Evolutionary conservation across 2,888 invertebrate genomes (phyloP).

Genomic region (Nemurella pictetii): DNA sequence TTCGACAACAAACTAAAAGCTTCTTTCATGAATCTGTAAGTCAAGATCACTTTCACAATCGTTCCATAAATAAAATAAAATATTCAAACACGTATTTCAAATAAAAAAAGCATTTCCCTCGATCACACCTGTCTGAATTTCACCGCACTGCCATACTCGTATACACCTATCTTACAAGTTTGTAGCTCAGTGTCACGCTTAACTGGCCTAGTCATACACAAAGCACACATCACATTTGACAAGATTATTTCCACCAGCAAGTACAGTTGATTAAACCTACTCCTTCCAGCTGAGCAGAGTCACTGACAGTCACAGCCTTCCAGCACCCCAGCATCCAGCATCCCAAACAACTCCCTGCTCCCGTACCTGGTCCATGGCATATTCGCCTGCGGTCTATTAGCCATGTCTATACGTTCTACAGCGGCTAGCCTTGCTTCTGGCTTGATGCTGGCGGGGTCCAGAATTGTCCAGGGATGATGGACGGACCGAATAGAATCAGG

Average conservation of each 20-base stretch:
- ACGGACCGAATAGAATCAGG: not conserved
- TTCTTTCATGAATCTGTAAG: not conserved
- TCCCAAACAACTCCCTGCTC: not conserved
- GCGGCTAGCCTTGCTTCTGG: not conserved
- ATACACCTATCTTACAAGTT: not conserved
- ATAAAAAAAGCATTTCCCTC: not conserved
- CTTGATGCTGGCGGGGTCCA: not conserved
- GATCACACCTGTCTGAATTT: not conserved
- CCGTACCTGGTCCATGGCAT: not conserved
- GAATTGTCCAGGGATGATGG: not conserved
- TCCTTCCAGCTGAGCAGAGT: not conserved
- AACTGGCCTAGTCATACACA: not conserved
- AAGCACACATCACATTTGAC: constrained; percentile 18
- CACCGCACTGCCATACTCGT: too few species aligned
- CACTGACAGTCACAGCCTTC: not conserved
- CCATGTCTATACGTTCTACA: not conserved
- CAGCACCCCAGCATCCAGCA: not conserved
- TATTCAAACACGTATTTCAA: not conserved
- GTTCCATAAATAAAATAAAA: not conserved
- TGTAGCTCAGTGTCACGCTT: not conserved
- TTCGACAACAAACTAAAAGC: not conserved
- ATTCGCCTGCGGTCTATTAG: not conserved
- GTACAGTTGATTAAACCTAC: constrained; percentile 8
- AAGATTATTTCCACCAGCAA: constrained; percentile 6
- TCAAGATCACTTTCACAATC: not conserved